Conservation (phyloP, 2,888 invertebrate genomes). For the Pollenia angustigena region DNA sequence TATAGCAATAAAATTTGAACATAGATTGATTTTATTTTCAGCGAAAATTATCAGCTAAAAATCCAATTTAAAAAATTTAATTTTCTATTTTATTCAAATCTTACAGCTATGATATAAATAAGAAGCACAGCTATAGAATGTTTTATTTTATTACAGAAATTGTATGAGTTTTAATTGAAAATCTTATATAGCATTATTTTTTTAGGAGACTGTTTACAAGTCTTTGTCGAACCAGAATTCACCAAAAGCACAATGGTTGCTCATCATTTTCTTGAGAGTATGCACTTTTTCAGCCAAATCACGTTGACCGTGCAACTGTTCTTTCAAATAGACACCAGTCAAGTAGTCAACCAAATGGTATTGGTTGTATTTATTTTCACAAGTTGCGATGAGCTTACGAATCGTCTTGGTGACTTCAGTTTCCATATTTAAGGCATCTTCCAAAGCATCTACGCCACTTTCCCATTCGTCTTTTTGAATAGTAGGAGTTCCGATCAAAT, state of each 20-base stretch:
- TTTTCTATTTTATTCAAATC: too few species aligned
- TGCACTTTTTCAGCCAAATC: conserved; percentile 92
- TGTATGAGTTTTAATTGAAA: conserved; percentile 28
- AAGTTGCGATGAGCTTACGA: conserved; percentile 88
- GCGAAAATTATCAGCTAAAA: too few species aligned
- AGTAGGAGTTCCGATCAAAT: conserved; percentile 80
- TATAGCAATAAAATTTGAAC: too few species aligned
- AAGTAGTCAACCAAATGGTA: conserved; percentile 92
- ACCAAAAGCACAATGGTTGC: conserved; percentile 88
- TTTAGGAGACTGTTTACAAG: conserved; percentile 77
- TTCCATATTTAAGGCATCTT: conserved; percentile 91
- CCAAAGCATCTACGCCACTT: conserved; percentile 88
- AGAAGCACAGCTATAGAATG: conserved; percentile 67
- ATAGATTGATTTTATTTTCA: too few species aligned
- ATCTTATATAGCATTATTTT: conserved; percentile 37
- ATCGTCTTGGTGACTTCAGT: conserved; percentile 91
- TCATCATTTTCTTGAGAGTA: conserved; percentile 89
- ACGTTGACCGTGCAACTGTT: conserved; percentile 94
- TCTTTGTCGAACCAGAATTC: conserved; percentile 93
- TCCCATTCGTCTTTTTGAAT: conserved; percentile 83
- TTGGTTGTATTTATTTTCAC: too few species aligned
- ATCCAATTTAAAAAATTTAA: too few species aligned
- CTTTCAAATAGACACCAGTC: conserved; percentile 90
- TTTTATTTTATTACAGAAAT: conserved; percentile 42
- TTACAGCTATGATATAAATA: too few species aligned